These are phyloP conservation scores for Takifugu flavidus DNA, from an alignment of 2,113 vertebrate genomes.

Conservation along the genomic window DNA sequence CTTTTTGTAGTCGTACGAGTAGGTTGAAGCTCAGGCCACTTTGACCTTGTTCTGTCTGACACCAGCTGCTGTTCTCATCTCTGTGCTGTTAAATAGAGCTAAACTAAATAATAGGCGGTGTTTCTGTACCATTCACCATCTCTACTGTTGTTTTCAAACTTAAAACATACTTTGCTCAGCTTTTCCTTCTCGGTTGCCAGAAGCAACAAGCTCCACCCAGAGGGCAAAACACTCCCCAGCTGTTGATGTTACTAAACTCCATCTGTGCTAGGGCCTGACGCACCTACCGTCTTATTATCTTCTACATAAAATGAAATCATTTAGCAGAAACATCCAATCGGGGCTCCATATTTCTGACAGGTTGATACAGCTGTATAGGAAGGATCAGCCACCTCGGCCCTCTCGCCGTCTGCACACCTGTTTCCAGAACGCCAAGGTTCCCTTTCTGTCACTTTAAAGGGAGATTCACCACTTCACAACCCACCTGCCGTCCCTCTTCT, in stretches of 20 bases:
- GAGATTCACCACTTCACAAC: too few relatives aligned
- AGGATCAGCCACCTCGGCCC: too few relatives aligned
- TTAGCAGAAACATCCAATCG: not conserved
- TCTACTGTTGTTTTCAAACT: slow-evolving; percentile 33
- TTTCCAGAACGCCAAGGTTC: too few relatives aligned
- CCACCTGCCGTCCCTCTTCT: too few relatives aligned
- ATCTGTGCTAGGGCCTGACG: not conserved
- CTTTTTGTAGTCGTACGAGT: too few relatives aligned
- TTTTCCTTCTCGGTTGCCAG: slow-evolving; percentile 11
- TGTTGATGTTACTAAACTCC: slow-evolving; percentile 25
- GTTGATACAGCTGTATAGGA: too few relatives aligned
- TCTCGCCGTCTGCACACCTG: too few relatives aligned
- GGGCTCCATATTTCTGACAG: too few relatives aligned
- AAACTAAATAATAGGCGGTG: not conserved
- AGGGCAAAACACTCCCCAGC: slow-evolving; percentile 24
- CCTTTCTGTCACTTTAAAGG: too few relatives aligned
- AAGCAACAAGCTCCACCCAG: slow-evolving; percentile 20
- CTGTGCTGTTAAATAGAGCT: not conserved
- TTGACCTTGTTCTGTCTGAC: not conserved
- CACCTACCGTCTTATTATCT: not conserved
- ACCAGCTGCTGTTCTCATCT: slow-evolving; percentile 4
- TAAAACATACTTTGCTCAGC: slow-evolving; percentile 5
- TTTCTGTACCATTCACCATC: not conserved
- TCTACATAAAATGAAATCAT: slow-evolving; percentile 7
- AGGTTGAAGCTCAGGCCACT: not conserved